Evolutionary conservation across 2,113 vertebrate genomes (phyloP).

Genomic region (Circaetus gallicus): DNA sequence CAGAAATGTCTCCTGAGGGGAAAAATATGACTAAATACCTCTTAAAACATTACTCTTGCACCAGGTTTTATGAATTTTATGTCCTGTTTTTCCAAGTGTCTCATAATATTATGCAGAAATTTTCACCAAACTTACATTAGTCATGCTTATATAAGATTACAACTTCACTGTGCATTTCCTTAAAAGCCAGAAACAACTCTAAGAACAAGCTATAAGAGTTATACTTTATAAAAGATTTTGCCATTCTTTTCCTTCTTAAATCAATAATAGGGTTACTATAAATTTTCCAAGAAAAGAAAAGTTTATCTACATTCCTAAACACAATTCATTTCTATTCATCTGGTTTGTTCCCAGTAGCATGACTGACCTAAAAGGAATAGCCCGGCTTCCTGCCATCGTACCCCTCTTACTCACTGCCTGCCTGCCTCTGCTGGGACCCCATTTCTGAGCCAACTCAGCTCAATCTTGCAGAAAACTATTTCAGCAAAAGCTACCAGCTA

Average conservation of each 20-base stretch:
- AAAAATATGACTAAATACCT: not conserved
- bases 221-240: not conserved
- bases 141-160: not conserved
- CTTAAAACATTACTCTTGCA: not conserved
- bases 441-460: not conserved
- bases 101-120: not conserved
- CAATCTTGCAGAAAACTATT: not conserved
- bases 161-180: not conserved
- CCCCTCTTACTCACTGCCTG: not conserved
- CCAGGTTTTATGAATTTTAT: not conserved
- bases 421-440: not conserved
- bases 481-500: not conserved
- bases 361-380: not conserved
- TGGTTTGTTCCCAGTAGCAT: not conserved
- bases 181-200: not conserved
- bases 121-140: not conserved
- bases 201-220: not conserved
- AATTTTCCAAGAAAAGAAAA: not conserved
- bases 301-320: not conserved
- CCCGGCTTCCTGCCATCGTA: not conserved
- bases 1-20: not conserved
- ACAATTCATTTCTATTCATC: rapidly evolving
- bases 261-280: rapidly evolving
- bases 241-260: not conserved
- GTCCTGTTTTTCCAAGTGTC: not conserved